Evolutionary conservation across 1,140 invertebrate species (phyloP), one percentile per base, ranked within the genome.

Genomic region (Ganaspis sp.): DNA sequence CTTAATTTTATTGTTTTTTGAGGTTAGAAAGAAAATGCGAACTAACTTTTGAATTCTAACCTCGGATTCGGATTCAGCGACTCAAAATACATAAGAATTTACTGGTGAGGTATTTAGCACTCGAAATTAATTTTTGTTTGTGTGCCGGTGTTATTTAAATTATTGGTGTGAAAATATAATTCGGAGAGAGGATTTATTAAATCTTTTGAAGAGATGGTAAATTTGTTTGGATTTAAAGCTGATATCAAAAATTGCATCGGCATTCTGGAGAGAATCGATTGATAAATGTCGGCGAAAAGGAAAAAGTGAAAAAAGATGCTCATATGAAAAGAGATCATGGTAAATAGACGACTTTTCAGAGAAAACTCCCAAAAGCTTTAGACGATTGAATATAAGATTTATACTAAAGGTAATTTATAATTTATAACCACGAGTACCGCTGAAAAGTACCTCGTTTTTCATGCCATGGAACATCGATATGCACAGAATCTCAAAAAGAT

Each of bases 311-410:
- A 64, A 4, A 5, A 29, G 58, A 26, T 34, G 23, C 12, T 64
- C 1, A 15, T 45, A 15, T n/a, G n/a, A 49, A 49, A 49, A 49
- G 23, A 64, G 5, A 64, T 34, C 58, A 29, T 64, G 58, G 23
- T 34, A 29, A 64, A 64, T 64, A 29, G 58, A 5, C 15, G 58
- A 64, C 58, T 64, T 29, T n/a, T 29, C 21, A 34, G 3, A 9
- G 6, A 5, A 26, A 64, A n/a, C 12, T 64, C n/a, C 4, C 1
- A n/a, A 29, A 64, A 29, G 37, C n/a, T 21, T 9, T 23, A 45
- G n/a, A 70, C 70, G 34, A 37, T 78, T 75, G 73, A 75, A 75
- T 75, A 54, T n/a, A 40, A 72, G 45, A 75, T 78, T 78, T 78
- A 78, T 73, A 40, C 37, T 23, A 54, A 17, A 29, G 29, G 37